Evolutionary conservation across 2,113 vertebrate species (phyloP).

Genomic region (Gallinago jamesoni): DNA sequence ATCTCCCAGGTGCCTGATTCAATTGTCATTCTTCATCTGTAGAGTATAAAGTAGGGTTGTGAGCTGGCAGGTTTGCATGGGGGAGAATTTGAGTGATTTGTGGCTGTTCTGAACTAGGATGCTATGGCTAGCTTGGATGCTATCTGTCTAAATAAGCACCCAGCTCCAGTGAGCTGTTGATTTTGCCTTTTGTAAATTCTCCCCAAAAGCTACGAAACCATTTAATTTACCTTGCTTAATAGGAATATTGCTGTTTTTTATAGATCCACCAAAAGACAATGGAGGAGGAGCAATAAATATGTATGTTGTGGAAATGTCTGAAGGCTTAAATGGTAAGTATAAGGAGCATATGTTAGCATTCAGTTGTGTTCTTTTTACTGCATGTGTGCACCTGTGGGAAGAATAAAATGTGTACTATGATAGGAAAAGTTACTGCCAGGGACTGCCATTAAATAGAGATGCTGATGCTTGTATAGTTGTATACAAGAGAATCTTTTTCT

Average conservation of each 20-base stretch:
- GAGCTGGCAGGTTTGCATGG: neutral
- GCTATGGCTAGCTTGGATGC: neutral
- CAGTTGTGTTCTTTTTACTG: neutral
- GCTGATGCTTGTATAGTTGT: neutral
- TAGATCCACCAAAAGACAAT: slow-evolving; percentile 92
- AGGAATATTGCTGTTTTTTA: neutral
- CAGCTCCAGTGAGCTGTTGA: neutral
- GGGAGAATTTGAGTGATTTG: neutral
- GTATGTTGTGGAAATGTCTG: slow-evolving; percentile 89
- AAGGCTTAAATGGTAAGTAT: slow-evolving; percentile 85
- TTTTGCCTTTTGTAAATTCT: neutral
- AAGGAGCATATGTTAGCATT: neutral
- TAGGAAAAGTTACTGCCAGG: neutral
- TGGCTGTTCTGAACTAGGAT: neutral
- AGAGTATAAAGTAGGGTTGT: neutral
- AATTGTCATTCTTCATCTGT: neutral
- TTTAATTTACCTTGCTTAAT: neutral
- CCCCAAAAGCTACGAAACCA: neutral
- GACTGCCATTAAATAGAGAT: neutral
- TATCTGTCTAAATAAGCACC: neutral
- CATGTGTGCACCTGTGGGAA: neutral
- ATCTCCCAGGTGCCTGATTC: neutral
- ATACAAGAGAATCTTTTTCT: neutral
- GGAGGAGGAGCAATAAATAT: slow-evolving; percentile 89
- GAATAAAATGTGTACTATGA: neutral